Evolutionary conservation across 2,888 invertebrate species (phyloP), one percentile per base, ranked within the genome.

Genomic region (Orthosia incerta): DNA sequence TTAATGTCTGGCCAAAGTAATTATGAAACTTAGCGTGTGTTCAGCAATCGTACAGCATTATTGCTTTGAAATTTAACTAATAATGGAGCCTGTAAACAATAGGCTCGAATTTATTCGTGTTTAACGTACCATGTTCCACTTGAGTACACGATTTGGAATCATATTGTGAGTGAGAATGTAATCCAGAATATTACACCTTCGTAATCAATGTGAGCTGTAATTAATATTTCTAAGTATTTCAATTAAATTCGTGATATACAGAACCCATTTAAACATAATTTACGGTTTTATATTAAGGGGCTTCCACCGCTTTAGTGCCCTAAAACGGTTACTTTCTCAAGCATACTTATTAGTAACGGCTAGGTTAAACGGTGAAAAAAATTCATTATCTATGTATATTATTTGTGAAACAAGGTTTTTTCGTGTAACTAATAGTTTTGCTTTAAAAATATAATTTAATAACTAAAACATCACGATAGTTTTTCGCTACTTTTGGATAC

Each of bases 11-110:
- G 53, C 50, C 59, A 60, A 74, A 71, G 77, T 84, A 79, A 83
- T 85, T 84, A 82, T 74, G 70, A 83, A 84, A 88, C 79, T 85
- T 78, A 66, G 76, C 68, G 56, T 74, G 57, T 65, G 68, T 73
- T 76, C 78, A 68, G 72, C 81, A 72, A 84, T 74, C 56, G 65
- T 68, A 79, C 26, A 65, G 45, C 64, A 76, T 67, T 83, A 84
- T 76, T 79, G 74, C 79, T 84, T 85, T 76, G 82, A 84, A 86
- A 86, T 87, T 86, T 81, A 81, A 84, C 83, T 83, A 82, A 87
- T 87, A 86, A 86, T 74, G 78, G 77, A 84, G 72, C 79, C 81
- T 76, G 74, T 66, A 75, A 79, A 82, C 76, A 80, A 85, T 73
- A 79, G 78, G 70, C 63, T 79, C 67, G 64, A 76, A 86, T 77